Evolutionary conservation across 2,888 invertebrate genomes (phyloP).

Genomic region (Cetonia aurata): DNA sequence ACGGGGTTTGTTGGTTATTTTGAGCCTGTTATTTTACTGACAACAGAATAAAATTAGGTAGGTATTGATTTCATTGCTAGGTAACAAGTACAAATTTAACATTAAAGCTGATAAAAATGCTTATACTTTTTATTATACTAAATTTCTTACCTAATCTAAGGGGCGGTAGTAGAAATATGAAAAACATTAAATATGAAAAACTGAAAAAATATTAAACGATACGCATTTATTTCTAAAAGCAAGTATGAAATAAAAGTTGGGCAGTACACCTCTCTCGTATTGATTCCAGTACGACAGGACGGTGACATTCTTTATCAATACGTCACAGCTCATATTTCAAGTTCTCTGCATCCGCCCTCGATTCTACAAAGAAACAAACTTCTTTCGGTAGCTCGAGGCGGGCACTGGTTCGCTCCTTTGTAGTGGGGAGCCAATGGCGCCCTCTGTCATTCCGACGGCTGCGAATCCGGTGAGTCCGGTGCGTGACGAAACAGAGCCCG

Average conservation of each 20-base stretch:
- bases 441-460: constrained; percentile 55
- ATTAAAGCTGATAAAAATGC: too few species aligned
- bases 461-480: constrained; percentile 71
- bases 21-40: too few species aligned
- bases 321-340: constrained; percentile 69
- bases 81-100: too few species aligned
- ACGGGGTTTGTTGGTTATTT: too few species aligned
- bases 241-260: constrained; percentile 50
- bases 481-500: constrained; percentile 65
- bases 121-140: too few species aligned
- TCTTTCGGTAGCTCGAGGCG: constrained; percentile 66
- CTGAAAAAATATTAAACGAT: constrained; percentile 31
- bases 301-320: constrained; percentile 78
- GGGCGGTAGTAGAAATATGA: background rate
- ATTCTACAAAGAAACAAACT: constrained; percentile 73
- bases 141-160: background rate
- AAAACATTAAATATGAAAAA: constrained; percentile 29
- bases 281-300: constrained; percentile 74
- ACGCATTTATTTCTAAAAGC: constrained; percentile 18
- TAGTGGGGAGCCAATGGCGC: constrained; percentile 62
- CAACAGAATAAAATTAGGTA: too few species aligned
- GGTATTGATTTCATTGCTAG: too few species aligned
- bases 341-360: constrained; percentile 68
- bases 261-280: constrained; percentile 64
- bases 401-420: constrained; percentile 52